Percentiles rank a stretch among this genome's conserved stretches.
Evolutionary conservation across 2,888 invertebrate genomes (phyloP).

Genomic region (Synanthedon vespiformis): DNA sequence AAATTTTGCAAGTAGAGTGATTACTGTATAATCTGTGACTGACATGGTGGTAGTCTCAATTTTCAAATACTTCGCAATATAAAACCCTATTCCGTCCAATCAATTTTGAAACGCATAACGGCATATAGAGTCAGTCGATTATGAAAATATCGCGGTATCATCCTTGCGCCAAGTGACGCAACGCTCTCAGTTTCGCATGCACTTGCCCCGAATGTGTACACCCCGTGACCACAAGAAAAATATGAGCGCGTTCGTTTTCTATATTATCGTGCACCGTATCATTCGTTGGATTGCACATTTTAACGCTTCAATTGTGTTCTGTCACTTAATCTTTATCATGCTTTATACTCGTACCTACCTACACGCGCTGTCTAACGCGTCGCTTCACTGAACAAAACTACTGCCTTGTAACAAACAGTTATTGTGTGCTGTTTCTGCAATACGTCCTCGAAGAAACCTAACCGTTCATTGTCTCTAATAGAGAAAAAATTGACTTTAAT

Average conservation of each 20-base stretch:
- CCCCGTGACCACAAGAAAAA: conserved; percentile 58
- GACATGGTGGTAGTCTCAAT: too few relatives aligned
- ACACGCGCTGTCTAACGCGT: not conserved
- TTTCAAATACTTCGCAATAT: too few relatives aligned
- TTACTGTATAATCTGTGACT: too few relatives aligned
- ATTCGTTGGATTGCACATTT: not conserved
- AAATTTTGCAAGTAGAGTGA: too few relatives aligned
- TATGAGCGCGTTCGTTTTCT: conserved; percentile 54
- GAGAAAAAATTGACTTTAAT: too few relatives aligned
- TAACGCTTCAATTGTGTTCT: not conserved
- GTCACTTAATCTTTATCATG: not conserved
- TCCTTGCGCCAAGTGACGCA: conserved; percentile 42
- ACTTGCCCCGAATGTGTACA: conserved; percentile 62
- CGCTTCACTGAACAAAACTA: not conserved
- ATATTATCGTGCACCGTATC: conserved; percentile 14
- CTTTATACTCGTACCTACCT: not conserved
- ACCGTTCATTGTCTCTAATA: too few relatives aligned
- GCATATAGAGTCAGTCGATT: conserved; percentile 16
- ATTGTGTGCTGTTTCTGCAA: too few relatives aligned
- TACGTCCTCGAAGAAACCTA: too few relatives aligned
- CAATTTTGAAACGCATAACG: not conserved
- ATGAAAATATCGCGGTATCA: conserved; percentile 42
- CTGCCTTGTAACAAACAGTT: too few relatives aligned
- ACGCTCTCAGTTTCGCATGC: conserved; percentile 65
- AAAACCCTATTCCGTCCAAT: too few relatives aligned